phyloP scores from a whole-genome alignment of 2,888 invertebrate species.

The Suillia variegata region DNA sequence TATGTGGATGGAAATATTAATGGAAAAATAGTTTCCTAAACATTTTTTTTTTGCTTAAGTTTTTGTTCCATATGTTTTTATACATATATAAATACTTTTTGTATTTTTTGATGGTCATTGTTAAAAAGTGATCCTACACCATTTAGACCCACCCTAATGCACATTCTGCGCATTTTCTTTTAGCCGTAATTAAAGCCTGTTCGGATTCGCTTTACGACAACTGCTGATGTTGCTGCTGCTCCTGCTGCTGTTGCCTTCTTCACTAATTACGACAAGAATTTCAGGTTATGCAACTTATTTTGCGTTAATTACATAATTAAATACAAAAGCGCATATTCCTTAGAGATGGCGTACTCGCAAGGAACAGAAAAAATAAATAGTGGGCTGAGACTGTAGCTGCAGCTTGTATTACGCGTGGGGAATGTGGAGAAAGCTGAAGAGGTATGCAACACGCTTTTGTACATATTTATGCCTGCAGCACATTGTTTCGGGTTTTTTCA shows the following conservation, averaged over 20 bases:
- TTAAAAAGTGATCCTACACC: too few species aligned
- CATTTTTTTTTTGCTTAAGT: too few species aligned
- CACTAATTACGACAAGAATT: not conserved
- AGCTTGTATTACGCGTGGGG: not conserved
- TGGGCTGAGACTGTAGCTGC: not conserved
- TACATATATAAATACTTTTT: too few species aligned
- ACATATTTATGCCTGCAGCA: not conserved
- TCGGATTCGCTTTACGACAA: not conserved
- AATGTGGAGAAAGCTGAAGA: too few species aligned
- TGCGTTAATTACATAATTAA: slow-evolving; percentile 2
- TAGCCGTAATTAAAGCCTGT: not conserved
- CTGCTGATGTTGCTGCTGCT: not conserved
- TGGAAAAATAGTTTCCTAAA: too few species aligned
- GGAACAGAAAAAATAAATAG: not conserved
- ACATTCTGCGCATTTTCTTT: too few species aligned
- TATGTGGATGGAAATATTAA: too few species aligned
- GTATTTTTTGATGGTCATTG: too few species aligned
- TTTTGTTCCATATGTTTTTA: too few species aligned
- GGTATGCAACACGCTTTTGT: too few species aligned
- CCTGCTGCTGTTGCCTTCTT: not conserved
- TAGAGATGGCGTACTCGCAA: not conserved
- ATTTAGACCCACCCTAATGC: too few species aligned
- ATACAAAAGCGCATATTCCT: not conserved
- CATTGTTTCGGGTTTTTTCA: not conserved
- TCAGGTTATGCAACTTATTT: not conserved